phyloP scores from a whole-genome alignment of 2,797 vertebrate genomes.

The Cheirogaleus major region DNA sequence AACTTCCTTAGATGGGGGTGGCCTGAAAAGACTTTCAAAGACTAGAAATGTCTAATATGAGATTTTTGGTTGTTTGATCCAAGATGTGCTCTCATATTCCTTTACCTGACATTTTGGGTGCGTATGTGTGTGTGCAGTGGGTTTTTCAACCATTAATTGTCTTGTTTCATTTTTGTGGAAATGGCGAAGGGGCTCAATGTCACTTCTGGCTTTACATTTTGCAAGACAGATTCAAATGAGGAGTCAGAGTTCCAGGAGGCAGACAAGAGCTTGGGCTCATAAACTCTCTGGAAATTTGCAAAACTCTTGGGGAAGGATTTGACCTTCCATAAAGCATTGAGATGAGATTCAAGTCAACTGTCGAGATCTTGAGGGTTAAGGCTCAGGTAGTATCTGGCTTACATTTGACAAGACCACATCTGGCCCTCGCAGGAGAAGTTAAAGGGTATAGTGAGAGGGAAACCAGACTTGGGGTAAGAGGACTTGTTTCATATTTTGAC shows the following conservation, averaged over 20 bases:
- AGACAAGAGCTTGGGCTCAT: background rate
- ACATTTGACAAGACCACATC: background rate
- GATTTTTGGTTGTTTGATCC: conserved; percentile 22
- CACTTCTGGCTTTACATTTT: conserved; percentile 16
- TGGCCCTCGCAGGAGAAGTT: background rate
- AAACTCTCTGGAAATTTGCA: conserved; percentile 8
- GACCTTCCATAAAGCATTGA: background rate
- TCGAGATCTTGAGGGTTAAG: background rate
- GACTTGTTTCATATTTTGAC: background rate
- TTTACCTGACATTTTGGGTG: background rate
- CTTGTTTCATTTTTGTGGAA: background rate
- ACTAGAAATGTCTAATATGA: background rate
- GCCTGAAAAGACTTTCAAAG: background rate
- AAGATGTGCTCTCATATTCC: background rate
- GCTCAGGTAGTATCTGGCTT: background rate
- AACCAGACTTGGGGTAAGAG: background rate
- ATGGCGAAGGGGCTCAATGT: background rate
- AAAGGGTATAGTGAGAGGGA: background rate
- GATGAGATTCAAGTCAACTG: background rate
- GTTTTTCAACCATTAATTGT: background rate
- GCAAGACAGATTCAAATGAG: background rate
- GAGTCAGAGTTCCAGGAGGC: background rate
- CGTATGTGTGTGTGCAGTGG: background rate
- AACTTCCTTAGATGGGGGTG: background rate
- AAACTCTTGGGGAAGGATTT: conserved; percentile 13